These are phyloP conservation scores for Lepidurus packardi DNA, from an alignment of 1,140 invertebrate genomes.

Conservation along the genomic window DNA sequence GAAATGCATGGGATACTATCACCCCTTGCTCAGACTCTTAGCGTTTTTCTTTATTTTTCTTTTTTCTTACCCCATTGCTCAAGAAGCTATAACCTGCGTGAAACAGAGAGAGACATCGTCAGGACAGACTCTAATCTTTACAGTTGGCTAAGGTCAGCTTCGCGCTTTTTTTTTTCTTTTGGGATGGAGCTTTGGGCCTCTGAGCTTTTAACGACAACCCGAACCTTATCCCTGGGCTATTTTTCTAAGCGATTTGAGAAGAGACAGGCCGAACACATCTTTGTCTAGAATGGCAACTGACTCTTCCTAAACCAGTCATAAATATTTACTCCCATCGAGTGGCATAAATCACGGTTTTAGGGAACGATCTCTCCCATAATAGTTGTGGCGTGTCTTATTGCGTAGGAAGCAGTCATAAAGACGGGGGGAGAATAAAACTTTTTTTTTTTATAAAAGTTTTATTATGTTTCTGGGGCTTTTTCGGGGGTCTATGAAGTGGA, in stretches of 20 bases:
- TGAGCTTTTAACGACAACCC: background rate
- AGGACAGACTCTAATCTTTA: background rate
- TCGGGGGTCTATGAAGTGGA: background rate
- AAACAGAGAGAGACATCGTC: slow-evolving; percentile 1
- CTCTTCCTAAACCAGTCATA: background rate
- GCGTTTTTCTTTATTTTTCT: background rate
- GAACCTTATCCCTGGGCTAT: background rate
- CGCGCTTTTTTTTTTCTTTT: slow-evolving; percentile 5
- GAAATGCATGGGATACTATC: background rate
- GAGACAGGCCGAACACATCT: background rate
- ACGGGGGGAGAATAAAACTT: background rate
- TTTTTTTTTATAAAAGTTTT: background rate
- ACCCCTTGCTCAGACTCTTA: background rate
- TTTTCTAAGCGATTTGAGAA: background rate
- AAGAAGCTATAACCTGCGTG: background rate
- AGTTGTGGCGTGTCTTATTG: slow-evolving; percentile 1
- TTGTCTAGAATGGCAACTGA: background rate
- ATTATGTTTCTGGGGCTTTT: background rate
- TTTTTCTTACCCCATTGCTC: background rate
- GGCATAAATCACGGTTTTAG: background rate
- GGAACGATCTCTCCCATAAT: background rate
- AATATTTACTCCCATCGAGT: background rate
- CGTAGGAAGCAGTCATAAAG: background rate
- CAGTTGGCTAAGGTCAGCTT: background rate
- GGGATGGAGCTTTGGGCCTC: background rate